Evolutionary conservation across 2,113 vertebrate species (phyloP), one percentile per base, ranked within the genome.

Genomic region (Centrocercus urophasianus): DNA sequence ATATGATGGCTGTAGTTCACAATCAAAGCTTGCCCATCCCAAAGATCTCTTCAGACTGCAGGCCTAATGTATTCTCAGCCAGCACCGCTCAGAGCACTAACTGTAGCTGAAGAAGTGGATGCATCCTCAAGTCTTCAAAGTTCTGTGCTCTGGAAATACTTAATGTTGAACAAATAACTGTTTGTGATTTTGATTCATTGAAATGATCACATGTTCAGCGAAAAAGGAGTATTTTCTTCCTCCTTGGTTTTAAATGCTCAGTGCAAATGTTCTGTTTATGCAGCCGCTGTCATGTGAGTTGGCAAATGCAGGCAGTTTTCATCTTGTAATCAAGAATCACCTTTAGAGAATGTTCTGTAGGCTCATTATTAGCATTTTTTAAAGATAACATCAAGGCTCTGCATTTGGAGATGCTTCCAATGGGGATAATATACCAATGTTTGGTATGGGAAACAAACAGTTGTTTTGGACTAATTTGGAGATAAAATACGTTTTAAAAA

Each of bases 301-400:
- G 54, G 50, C 50, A 1, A 22, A 61, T 83, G 38, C 10, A 80
- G 54, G 19, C 43, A 61, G 82, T 91, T 92, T 87, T 89, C 48
- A 21, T 83, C 60, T 83, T 70, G 36, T 79, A 40, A 82, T 91
- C 43, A 79, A 91, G 43, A 72, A 43, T 67, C 22, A 32, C 74
- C 63, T 89, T 89, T 65, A 82, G 48, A 84, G 78, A 78, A 36
- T 93, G 84, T 87, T 82, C 91, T 45, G 89, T 30, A 52, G 36
- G 11, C 85, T 89, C 2, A 1, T 89, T 93, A 85, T 84, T 87
- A 79, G 34, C 34, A 36, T 83, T 75, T 73, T 93, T 82, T 79
- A 59, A 96, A 93, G 92, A 83, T 54, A 93, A 48, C 36, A 89
- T 95, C 78, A 87, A 93, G 54, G 59, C 50, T 91, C 15, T 54